Evolutionary conservation across 2,888 invertebrate genomes (phyloP).

Genomic region (Eupithecia tripunctaria): DNA sequence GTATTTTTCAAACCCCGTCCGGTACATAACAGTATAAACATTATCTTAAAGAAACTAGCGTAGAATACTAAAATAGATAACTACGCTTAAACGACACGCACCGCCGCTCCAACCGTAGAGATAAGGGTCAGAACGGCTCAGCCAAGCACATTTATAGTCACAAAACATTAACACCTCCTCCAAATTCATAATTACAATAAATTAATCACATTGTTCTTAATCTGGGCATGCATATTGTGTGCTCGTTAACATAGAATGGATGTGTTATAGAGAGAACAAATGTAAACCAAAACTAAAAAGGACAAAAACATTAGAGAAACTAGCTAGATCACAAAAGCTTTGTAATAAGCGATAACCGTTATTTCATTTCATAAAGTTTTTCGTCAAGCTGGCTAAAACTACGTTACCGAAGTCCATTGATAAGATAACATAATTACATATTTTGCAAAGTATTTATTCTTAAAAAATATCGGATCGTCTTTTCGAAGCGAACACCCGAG

Average conservation of each 20-base stretch:
- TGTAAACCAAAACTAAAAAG: conserved; percentile 12
- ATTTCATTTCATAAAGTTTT: not conserved
- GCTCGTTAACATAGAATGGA: conserved; percentile 39
- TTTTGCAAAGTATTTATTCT: not conserved
- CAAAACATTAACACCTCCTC: conserved; percentile 44
- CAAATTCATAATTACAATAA: conserved; percentile 31
- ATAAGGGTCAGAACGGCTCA: conserved; percentile 25
- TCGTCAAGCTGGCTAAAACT: not conserved
- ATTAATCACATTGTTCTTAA: conserved; percentile 48
- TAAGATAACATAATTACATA: too few relatives aligned
- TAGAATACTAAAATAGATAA: conserved; percentile 53
- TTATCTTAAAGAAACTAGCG: conserved; percentile 56
- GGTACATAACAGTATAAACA: conserved; percentile 57
- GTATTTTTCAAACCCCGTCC: conserved; percentile 51
- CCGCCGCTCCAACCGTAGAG: conserved; percentile 23
- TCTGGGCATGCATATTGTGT: conserved; percentile 72
- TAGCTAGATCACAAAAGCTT: not conserved
- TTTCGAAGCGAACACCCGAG: too few relatives aligned
- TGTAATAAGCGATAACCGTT: not conserved
- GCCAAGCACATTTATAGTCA: conserved; percentile 43
- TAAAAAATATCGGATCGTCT: too few relatives aligned
- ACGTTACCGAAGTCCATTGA: not conserved
- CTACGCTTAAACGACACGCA: conserved; percentile 34
- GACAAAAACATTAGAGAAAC: not conserved
- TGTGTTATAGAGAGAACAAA: conserved; percentile 31